phyloP scores from a whole-genome alignment of 2,888 invertebrate genomes.

The Drosophila formosana region DNA sequence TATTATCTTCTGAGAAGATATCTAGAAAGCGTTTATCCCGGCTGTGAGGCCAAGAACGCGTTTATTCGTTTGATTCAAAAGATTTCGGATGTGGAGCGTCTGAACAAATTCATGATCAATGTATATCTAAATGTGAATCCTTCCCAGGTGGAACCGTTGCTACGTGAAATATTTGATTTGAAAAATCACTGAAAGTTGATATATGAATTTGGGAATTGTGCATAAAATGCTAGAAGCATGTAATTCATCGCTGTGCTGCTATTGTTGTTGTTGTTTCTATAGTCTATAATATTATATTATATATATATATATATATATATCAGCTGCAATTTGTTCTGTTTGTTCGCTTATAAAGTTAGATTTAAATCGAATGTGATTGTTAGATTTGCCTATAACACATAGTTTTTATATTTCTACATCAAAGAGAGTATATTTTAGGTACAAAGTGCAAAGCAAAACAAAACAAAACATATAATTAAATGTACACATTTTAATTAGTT shows the following conservation, averaged over 20 bases:
- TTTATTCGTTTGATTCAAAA: conserved; percentile 95
- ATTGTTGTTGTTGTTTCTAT: conserved; percentile 66
- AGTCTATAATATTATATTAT: conserved; percentile 39
- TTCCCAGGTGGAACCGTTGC: conserved; percentile 94
- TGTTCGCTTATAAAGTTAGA: conserved; percentile 74
- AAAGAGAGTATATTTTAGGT: conserved; percentile 73
- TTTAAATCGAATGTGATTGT: conserved; percentile 77
- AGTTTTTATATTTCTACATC: conserved; percentile 80
- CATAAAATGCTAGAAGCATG: conserved; percentile 48
- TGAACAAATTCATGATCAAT: conserved; percentile 96
- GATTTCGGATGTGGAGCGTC: conserved; percentile 94
- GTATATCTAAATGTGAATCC: conserved; percentile 97
- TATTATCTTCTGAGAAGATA: conserved; percentile 94
- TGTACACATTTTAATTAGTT: conserved; percentile 71
- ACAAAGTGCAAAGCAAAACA: conserved; percentile 72
- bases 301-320: conserved; percentile 29
- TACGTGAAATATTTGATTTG: conserved; percentile 97
- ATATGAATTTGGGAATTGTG: conserved; percentile 29
- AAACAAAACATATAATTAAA: conserved; percentile 49
- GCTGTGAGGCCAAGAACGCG: conserved; percentile 94
- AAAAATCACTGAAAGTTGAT: conserved; percentile 86
- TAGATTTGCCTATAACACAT: conserved; percentile 73
- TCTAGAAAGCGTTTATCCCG: conserved; percentile 92
- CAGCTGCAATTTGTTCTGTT: conserved; percentile 60
- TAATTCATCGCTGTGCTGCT: conserved; percentile 53